Evolutionary conservation across 2,797 vertebrate genomes (phyloP).

Genomic region (Nothura maculosa): DNA sequence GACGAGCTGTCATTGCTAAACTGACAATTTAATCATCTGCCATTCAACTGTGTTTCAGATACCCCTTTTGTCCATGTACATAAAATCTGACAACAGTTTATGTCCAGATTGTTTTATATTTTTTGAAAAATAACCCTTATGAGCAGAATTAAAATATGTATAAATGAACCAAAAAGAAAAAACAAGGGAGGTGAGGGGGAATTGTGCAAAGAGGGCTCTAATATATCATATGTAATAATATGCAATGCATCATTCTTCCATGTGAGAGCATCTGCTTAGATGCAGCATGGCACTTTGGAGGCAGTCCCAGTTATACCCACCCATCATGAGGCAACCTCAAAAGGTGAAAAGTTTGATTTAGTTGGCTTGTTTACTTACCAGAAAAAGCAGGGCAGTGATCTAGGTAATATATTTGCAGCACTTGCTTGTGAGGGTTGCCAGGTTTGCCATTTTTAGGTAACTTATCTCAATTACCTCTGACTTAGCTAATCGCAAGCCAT

Average conservation of each 20-base stretch:
- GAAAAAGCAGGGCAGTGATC: neutral
- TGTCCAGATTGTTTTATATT: neutral
- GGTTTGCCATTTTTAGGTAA: neutral
- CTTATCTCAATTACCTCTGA: neutral
- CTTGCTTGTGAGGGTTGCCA: neutral
- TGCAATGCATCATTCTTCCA: constrained; percentile 23
- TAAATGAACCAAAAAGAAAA: neutral
- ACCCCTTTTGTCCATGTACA: neutral
- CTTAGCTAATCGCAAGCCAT: neutral
- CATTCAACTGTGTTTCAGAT: neutral
- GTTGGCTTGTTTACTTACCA: neutral
- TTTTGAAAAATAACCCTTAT: constrained; percentile 13
- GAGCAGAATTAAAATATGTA: neutral
- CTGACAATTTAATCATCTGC: neutral
- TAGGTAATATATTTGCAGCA: neutral
- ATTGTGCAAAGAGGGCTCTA: neutral
- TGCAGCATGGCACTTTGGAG: neutral
- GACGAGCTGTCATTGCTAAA: neutral
- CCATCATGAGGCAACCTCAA: neutral
- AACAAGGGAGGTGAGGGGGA: too few species aligned
- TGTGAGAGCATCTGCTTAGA: constrained; percentile 16
- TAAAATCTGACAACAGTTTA: neutral
- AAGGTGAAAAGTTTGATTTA: neutral
- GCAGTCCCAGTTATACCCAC: neutral
- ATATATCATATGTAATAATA: neutral